Base-by-base conservation (phyloP, 2,113 vertebrate genomes). In the Romanogobio albipinnatus region DNA sequence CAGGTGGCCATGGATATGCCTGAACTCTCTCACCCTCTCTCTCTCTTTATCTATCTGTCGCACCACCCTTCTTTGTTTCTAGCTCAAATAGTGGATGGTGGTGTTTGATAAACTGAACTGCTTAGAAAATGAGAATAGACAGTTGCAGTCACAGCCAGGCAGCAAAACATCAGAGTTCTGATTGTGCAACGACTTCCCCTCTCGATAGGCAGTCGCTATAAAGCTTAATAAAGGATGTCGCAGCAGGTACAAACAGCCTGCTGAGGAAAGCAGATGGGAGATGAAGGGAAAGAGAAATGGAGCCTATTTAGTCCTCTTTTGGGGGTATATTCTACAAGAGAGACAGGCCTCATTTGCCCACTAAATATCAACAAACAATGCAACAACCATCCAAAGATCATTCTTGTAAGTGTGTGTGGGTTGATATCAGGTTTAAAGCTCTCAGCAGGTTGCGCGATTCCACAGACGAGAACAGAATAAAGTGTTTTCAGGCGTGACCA, bases 1-100 rank as follows among this genome's bases (percentile, higher is more conserved):
- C 84, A 85, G 84, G 84, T 85, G 84, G 84, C 76, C 77, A 59
- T 47, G 51, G 64, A 62, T 73, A 51, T 81, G 66, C 66, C 66
- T 74, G 84, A 81, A 80, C 77, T 86, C 58, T 77, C 26, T 39
- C 70, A 74, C 64, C 39, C 80, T 78, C 29, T 24, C 80, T 78
- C 29, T 24, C 24, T 19, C 49, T 82, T 45, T 26, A 45, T 75
- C 43, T 73, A 22, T 51, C 43, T 62, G 19, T 53, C 19, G 8
- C 49, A 13, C n/a, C 19, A n/a, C 24, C 49, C 43, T 53, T 71
- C 62, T 73, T 24, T 87, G 53, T 82, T 13, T 61, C 56, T 78
- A 36, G 9, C 24, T 62, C 36, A n/a, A 59, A 77, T 68, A 3
- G 56, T 84, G 59, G 71, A 74, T 76, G 17, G 58, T 76, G 43